These are phyloP conservation scores for Cantharis rustica DNA, from an alignment of 2,888 invertebrate species.

Conservation along the genomic window DNA sequence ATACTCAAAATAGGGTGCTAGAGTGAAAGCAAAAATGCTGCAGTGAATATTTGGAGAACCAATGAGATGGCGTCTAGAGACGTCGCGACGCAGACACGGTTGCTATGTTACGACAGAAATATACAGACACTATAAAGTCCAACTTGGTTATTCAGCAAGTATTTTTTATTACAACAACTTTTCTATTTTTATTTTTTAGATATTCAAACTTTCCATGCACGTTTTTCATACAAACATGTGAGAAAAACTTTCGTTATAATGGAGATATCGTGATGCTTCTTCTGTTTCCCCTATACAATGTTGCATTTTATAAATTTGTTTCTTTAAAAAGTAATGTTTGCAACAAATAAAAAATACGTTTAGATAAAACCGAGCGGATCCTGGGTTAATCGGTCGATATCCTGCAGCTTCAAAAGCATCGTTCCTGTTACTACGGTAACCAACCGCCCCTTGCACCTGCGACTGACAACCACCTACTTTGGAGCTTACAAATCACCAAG, in stretches of 20 bases:
- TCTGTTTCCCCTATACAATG: background rate
- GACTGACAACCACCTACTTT: conserved; percentile 31
- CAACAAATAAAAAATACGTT: background rate
- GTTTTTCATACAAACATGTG: background rate
- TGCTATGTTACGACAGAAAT: conserved; percentile 44
- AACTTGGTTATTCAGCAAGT: background rate
- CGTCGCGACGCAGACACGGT: conserved; percentile 45
- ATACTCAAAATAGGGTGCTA: conserved; percentile 44
- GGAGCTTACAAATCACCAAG: conserved; percentile 32
- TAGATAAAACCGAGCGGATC: conserved; percentile 34
- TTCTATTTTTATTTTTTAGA: background rate
- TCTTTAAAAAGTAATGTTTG: background rate
- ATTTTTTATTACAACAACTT: background rate
- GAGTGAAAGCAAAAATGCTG: conserved; percentile 43
- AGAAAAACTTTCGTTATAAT: background rate
- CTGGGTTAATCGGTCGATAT: conserved; percentile 40
- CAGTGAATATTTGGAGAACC: conserved; percentile 42
- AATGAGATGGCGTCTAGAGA: conserved; percentile 49
- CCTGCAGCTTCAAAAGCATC: conserved; percentile 43
- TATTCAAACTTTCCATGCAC: background rate
- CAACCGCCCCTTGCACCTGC: conserved; percentile 36
- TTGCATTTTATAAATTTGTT: background rate
- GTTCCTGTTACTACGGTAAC: conserved; percentile 39
- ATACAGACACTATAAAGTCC: conserved; percentile 41
- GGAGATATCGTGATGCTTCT: background rate